These are phyloP conservation scores for Prietella phreatophila DNA, from an alignment of 2,113 vertebrate genomes.

Conservation along the genomic window DNA sequence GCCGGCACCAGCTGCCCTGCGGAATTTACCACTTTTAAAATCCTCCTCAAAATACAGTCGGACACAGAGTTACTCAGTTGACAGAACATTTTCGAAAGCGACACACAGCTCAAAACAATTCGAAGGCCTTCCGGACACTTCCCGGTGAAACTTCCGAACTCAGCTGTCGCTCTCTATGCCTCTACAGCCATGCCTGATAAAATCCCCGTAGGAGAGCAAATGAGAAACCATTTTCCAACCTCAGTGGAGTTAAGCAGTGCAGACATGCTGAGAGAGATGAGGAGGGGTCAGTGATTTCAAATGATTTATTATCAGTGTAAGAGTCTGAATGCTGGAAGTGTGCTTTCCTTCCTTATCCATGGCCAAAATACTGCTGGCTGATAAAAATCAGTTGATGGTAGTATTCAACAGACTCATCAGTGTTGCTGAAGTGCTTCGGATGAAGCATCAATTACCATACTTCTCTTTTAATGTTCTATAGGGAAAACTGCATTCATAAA, in stretches of 20 bases:
- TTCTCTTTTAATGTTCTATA: neutral
- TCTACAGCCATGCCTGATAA: neutral
- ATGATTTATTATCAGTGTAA: constrained; percentile 17
- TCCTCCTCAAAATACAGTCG: constrained; percentile 54
- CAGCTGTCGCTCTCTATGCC: neutral
- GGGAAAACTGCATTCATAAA: neutral
- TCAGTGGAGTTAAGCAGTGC: neutral
- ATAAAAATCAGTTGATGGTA: neutral
- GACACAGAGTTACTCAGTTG: constrained; percentile 29
- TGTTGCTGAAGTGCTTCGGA: neutral
- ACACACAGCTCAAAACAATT: constrained; percentile 18
- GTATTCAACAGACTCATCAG: neutral
- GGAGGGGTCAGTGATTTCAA: constrained; percentile 21
- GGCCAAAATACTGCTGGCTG: neutral
- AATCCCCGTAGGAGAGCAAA: neutral
- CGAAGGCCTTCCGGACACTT: constrained; percentile 30
- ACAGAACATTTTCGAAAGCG: constrained; percentile 41
- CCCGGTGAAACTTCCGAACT: neutral
- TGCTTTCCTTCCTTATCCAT: neutral
- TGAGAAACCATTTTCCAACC: constrained; percentile 16
- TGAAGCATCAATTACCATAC: neutral
- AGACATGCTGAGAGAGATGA: constrained; percentile 22
- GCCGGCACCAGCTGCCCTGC: constrained; percentile 72
- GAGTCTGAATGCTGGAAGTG: constrained; percentile 24
- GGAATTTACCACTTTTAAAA: constrained; percentile 73